phyloP scores from a whole-genome alignment of 2,113 vertebrate species.

The Alligator sinensis region DNA sequence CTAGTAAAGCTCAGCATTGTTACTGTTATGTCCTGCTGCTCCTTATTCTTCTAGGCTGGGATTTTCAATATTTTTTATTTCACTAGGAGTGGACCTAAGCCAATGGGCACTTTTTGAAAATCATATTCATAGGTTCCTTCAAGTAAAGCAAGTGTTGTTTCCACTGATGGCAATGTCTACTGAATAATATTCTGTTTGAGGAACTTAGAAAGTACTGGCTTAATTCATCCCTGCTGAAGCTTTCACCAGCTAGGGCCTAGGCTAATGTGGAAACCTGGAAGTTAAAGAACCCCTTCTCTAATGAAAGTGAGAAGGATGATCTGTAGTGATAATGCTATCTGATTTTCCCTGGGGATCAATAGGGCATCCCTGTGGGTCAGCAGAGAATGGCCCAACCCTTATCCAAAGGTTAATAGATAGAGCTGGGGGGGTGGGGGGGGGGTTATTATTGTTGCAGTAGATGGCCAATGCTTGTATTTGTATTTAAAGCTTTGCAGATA shows the following conservation, averaged over 20 bases:
- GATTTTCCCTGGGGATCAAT: conserved; percentile 7
- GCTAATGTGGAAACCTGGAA: neutral
- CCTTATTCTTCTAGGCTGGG: neutral
- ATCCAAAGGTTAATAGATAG: neutral
- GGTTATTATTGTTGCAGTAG: neutral
- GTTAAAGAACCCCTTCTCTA: neutral
- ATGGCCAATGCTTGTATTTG: neutral
- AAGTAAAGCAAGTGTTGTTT: neutral
- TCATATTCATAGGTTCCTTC: neutral
- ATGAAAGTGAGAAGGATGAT: neutral
- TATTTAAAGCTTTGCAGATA: neutral
- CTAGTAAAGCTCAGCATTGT: rapidly evolving
- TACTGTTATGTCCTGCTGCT: neutral
- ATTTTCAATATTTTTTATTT: neutral
- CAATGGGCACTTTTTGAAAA: neutral
- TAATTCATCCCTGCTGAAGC: neutral
- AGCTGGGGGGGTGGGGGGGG: no score
- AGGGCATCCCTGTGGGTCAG: neutral
- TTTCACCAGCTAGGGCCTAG: neutral
- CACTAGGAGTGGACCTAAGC: neutral
- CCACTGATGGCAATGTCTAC: neutral
- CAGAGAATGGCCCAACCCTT: neutral
- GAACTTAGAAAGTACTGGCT: neutral
- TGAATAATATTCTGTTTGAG: neutral
- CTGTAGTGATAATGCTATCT: neutral